Percentiles rank a stretch among this genome's conserved stretches.
phyloP scores from a whole-genome alignment of 2,888 invertebrate species.

The Tenthredo amoena region DNA sequence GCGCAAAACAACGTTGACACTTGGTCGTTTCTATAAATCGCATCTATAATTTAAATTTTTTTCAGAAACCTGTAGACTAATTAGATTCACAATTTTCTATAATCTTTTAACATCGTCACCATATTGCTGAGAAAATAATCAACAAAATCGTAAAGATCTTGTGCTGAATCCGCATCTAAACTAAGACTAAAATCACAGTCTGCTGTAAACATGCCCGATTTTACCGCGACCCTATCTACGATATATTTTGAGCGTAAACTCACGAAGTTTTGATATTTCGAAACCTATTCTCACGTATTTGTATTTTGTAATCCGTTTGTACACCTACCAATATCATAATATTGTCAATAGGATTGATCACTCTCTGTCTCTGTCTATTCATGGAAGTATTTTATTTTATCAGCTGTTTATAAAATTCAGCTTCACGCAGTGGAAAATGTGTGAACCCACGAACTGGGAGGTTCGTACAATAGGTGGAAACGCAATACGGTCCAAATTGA shows the following conservation, averaged over 20 bases:
- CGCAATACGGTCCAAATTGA: no score
- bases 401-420: no score
- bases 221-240: not conserved
- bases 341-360: not conserved
- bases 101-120: not conserved
- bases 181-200: not conserved
- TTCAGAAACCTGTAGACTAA: not conserved
- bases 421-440: no score
- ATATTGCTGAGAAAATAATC: not conserved
- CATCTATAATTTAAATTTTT: not conserved
- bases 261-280: not conserved
- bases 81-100: not conserved
- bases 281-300: not conserved
- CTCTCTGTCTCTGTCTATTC: not conserved
- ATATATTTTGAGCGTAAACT: not conserved
- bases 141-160: not conserved
- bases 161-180: not conserved
- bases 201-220: not conserved
- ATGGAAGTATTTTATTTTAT: no score
- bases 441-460: no score
- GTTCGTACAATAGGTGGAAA: no score
- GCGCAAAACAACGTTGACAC: not conserved
- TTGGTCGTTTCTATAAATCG: constrained; percentile 1
- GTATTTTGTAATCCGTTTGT: not conserved
- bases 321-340: not conserved